A percentile compares a stretch with the other conserved stretches of the same genome.
Conservation (phyloP, 2,797 vertebrate genomes). For the Selene dorsalis region DNA sequence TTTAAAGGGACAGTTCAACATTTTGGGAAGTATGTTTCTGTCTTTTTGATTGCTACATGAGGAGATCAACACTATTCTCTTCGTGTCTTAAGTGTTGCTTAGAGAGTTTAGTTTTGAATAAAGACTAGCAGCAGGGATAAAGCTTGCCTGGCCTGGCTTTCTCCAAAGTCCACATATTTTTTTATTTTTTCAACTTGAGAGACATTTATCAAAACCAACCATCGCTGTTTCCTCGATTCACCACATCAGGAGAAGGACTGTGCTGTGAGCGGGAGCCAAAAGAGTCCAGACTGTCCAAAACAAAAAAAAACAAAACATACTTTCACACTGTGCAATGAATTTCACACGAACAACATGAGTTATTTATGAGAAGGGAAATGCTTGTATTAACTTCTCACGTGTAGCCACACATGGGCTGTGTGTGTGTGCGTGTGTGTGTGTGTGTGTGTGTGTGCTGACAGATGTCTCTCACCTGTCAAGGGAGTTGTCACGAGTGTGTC, state of each 20-base stretch:
- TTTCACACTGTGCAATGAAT: neutral
- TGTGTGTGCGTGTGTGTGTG: slow-evolving; percentile 14
- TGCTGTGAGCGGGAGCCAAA: slow-evolving; percentile 95
- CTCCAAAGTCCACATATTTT: neutral
- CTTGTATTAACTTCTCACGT: neutral
- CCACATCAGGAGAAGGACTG: slow-evolving; percentile 94
- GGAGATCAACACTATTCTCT: neutral
- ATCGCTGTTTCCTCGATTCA: slow-evolving; percentile 91
- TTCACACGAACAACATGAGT: neutral
- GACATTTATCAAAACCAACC: slow-evolving; percentile 82
- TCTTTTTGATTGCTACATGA: slow-evolving; percentile 2
- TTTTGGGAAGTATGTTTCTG: neutral
- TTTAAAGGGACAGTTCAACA: slow-evolving; percentile 30
- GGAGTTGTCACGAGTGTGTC: slow-evolving; percentile 94
- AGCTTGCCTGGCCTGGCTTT: neutral
- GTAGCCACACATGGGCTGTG: neutral
- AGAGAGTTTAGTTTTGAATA: neutral
- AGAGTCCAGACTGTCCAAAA: slow-evolving; percentile 92
- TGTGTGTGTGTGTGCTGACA: slow-evolving; percentile 24
- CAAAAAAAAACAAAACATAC: slow-evolving; percentile 10
- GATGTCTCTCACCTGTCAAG: slow-evolving; percentile 88
- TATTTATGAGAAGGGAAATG: neutral
- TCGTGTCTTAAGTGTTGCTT: neutral
- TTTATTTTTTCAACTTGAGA: slow-evolving; percentile 2
- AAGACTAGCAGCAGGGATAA: neutral